Evolutionary conservation across 2,888 invertebrate species (phyloP), one percentile per base, ranked within the genome.

Genomic region (Drosophila meridiana): DNA sequence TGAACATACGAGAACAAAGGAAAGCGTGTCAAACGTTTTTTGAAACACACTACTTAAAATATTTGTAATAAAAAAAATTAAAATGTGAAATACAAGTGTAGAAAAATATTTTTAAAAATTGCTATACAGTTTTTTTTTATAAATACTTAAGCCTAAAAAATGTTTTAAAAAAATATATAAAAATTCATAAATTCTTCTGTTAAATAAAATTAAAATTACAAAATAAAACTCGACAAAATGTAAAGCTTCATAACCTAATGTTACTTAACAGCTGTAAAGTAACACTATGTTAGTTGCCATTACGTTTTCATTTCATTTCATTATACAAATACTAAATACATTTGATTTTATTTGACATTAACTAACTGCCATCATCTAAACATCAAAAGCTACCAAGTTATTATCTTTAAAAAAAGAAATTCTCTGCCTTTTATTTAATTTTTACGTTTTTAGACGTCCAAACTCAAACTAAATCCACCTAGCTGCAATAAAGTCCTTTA

Each of bases 1-100:
- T 7, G 13, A 60, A 14, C 13, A 13, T 36, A 63, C 30, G 36
- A 40, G 26, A 20, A 42, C 70, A 42, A 48, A 47, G 30, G 2
- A 26, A 34, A 53, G 9, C 36, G 28, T 40, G 5, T 13, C n/a
- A 20, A n/a, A n/a, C 20, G 34, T 70, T 20, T 47, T 32, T 32
- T 30, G n/a, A 36, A 56, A 30, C 9, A 40, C 20, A 8, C 0
- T 20, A 36, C 52, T 36, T n/a, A 13, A 36, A 26, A 26, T 36
- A 36, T 53, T 13, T 53, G 1, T 20, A 20, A 34, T 34, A 34
- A 11, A 52, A 32, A 6, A 34, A 34, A 36, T 20, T 2, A 6
- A 7, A n/a, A 11, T 13, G 9, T 6, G 6, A 11, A 5, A 20
- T 20, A 20, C 20, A 20, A 20, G 20, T 20, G 20, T 20, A 20